These are phyloP conservation scores for Ceyx cyanopectus DNA, from an alignment of 2,113 vertebrate genomes.

Conservation along the genomic window DNA sequence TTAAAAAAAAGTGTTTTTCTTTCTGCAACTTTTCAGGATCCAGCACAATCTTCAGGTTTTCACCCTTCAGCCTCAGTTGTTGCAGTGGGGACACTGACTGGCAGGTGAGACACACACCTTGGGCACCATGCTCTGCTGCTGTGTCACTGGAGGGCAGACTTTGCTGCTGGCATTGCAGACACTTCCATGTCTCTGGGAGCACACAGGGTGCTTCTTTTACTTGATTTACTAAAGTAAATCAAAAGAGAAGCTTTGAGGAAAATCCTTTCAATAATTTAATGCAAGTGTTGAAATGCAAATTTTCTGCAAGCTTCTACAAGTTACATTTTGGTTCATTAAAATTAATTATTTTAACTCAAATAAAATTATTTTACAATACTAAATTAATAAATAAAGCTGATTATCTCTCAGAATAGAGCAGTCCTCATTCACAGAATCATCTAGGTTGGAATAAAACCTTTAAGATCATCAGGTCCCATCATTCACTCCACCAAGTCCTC, in stretches of 20 bases:
- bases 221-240: neutral
- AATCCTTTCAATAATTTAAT: neutral
- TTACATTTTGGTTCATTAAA: neutral
- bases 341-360: neutral
- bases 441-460: no score
- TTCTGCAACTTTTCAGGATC: conserved; percentile 83
- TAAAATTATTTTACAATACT: neutral
- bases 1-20: conserved; percentile 15
- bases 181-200: neutral
- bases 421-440: no score
- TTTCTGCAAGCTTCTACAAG: neutral
- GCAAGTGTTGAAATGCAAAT: neutral
- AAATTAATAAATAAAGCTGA: neutral
- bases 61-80: conserved; percentile 93
- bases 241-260: neutral
- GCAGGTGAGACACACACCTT: conserved; percentile 82
- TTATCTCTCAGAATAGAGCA: neutral
- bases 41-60: conserved; percentile 94
- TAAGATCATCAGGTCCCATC: no score
- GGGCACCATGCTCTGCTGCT: neutral
- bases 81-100: conserved; percentile 93
- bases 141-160: conserved; percentile 67
- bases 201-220: neutral
- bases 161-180: neutral
- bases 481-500: no score